A percentile compares a stretch with the other conserved stretches of the same genome.
phyloP scores from a whole-genome alignment of 2,113 vertebrate genomes.

The Actenoides hombroni region DNA sequence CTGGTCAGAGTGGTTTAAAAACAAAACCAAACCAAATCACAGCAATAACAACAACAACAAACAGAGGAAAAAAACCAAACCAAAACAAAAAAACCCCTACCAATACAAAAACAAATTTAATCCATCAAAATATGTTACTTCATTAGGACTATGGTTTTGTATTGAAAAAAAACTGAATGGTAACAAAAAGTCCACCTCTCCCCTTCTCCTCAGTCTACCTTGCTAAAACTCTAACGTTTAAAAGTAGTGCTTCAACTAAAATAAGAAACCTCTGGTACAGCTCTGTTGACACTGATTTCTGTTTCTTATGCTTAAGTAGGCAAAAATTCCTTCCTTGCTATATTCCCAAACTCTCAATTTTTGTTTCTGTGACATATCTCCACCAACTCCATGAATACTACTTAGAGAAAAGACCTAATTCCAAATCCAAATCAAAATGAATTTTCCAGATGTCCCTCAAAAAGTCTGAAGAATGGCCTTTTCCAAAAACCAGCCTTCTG shows the following conservation, averaged over 20 bases:
- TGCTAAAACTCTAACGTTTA: not conserved
- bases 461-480: not conserved
- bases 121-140: not conserved
- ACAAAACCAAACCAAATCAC: not conserved
- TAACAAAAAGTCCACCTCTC: not conserved
- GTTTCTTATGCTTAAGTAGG: not conserved
- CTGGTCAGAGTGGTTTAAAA: not conserved
- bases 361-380: not conserved
- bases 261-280: not conserved
- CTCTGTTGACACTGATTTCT: not conserved
- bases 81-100: too few species aligned
- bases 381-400: not conserved
- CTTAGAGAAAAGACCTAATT: not conserved
- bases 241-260: not conserved
- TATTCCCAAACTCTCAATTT: not conserved
- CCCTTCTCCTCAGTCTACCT: accelerated
- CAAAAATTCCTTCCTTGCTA: not conserved
- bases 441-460: not conserved
- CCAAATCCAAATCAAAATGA: not conserved
- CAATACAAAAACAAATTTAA: not conserved
- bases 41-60: too few species aligned
- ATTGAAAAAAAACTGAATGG: not conserved
- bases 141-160: not conserved
- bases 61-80: too few species aligned
- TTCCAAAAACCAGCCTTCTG: not conserved